Evolutionary conservation across 2,797 vertebrate species (phyloP).

Genomic region (Gallinago nigripennis): DNA sequence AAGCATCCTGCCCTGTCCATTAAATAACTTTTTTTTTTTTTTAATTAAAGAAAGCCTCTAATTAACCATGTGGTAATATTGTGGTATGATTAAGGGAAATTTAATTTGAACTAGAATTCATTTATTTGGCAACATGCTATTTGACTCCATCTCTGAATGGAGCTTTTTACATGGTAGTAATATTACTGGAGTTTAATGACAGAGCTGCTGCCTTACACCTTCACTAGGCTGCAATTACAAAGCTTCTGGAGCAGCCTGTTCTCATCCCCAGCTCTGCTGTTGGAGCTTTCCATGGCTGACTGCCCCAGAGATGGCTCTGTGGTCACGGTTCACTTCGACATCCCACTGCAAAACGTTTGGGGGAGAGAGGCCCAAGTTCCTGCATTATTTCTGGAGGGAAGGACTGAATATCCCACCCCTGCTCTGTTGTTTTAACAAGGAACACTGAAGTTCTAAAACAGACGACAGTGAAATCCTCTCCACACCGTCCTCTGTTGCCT

Average conservation of each 20-base stretch:
- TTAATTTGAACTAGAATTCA: constrained; percentile 40
- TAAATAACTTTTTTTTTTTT: neutral
- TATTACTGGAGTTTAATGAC: constrained; percentile 18
- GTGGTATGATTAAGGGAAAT: constrained; percentile 1
- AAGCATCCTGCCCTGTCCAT: constrained; percentile 14
- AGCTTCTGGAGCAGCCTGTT: neutral
- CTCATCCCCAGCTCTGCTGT: neutral
- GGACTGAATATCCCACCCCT: neutral
- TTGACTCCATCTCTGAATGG: neutral
- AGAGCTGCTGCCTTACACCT: constrained; percentile 8
- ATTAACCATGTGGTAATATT: constrained; percentile 8
- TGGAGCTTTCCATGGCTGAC: neutral
- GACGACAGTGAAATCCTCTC: neutral
- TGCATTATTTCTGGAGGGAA: neutral
- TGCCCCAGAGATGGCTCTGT: neutral
- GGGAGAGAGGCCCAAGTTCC: neutral
- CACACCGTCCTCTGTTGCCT: neutral
- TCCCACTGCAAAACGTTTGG: neutral
- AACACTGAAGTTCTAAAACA: neutral
- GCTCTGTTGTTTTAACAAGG: neutral
- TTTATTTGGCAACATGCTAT: constrained; percentile 34
- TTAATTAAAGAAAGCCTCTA: constrained; percentile 13
- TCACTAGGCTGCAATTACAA: constrained; percentile 5
- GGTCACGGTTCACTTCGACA: neutral
- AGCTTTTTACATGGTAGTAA: neutral